These are phyloP conservation scores for Heliconius nattereri DNA, from an alignment of 1,140 invertebrate genomes.

Conservation along the genomic window DNA sequence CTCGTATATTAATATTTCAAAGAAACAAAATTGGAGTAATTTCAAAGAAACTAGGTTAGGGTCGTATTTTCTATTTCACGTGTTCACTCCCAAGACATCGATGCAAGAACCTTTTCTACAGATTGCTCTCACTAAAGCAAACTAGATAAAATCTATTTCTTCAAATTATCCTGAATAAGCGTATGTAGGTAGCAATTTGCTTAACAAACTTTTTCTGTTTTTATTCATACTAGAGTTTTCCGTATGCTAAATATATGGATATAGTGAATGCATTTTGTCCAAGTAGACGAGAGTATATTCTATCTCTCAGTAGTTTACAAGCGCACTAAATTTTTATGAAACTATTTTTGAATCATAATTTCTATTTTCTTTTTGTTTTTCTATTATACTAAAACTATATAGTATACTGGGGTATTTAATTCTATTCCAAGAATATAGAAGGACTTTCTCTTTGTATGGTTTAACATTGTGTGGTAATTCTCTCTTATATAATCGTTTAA, in stretches of 20 bases:
- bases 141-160: background rate
- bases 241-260: conserved; percentile 2
- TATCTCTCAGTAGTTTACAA: too few species aligned
- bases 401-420: too few species aligned
- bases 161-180: conserved; percentile 6
- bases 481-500: too few species aligned
- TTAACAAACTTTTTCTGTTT: background rate
- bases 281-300: background rate
- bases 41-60: background rate
- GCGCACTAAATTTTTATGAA: too few species aligned
- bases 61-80: background rate
- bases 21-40: background rate
- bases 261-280: background rate
- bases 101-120: background rate
- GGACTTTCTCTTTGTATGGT: too few species aligned
- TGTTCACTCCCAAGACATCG: background rate
- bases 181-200: background rate
- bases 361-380: too few species aligned
- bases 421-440: too few species aligned
- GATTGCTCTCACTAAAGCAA: conserved; percentile 5
- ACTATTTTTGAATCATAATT: too few species aligned
- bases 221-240: background rate
- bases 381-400: too few species aligned
- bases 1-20: background rate
- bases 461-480: too few species aligned